These are phyloP conservation scores for Nemoura dubitans DNA, from an alignment of 2,888 invertebrate species.

Conservation along the genomic window DNA sequence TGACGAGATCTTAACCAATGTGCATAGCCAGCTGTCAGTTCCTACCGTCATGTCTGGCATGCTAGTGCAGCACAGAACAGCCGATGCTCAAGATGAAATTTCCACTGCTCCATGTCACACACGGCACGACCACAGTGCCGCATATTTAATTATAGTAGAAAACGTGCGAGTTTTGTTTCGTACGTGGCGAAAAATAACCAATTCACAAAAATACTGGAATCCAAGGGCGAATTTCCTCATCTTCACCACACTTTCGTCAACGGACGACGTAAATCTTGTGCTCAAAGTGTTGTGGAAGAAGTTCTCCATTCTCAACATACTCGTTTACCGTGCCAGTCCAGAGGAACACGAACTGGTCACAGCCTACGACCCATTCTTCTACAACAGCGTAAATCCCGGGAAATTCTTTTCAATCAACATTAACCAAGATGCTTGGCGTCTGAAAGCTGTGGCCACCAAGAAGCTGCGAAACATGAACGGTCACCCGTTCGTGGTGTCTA, in stretches of 20 bases:
- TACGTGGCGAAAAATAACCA: not conserved
- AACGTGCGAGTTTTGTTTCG: not conserved
- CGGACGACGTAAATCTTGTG: not conserved
- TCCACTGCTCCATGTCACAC: not conserved
- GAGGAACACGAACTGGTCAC: not conserved
- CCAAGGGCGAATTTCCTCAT: slow-evolving; percentile 25
- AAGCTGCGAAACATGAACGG: slow-evolving; percentile 55
- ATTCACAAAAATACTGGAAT: slow-evolving; percentile 13
- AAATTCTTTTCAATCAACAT: not conserved
- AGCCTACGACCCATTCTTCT: slow-evolving; percentile 22
- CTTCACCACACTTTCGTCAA: not conserved
- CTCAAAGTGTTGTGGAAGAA: slow-evolving; percentile 21
- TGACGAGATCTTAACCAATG: not conserved
- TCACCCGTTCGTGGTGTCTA: slow-evolving; percentile 57
- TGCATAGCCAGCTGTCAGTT: not conserved
- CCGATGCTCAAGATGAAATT: not conserved
- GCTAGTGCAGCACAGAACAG: too few species aligned
- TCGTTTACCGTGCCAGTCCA: not conserved
- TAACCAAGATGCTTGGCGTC: not conserved
- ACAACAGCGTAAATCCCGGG: not conserved
- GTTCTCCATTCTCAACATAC: not conserved
- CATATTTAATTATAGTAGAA: not conserved
- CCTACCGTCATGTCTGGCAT: not conserved
- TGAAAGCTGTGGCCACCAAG: not conserved
- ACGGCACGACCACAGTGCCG: not conserved